Conservation (phyloP, 2,888 invertebrate genomes). For the Candidula unifasciata region DNA sequence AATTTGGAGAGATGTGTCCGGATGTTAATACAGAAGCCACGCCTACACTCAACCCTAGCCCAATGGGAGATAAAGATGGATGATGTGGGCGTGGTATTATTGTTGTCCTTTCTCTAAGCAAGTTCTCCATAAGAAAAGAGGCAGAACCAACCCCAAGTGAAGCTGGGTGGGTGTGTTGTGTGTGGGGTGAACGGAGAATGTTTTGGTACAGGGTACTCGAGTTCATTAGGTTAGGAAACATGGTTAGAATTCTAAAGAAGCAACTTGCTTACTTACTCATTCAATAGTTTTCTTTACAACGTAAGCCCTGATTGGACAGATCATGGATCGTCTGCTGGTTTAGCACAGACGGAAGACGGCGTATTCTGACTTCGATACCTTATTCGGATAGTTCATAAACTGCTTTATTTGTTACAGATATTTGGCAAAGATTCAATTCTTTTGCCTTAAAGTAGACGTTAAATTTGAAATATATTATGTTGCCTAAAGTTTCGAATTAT, state of each 20-base stretch:
- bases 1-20: conserved; percentile 34
- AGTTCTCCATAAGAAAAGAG: conserved; percentile 73
- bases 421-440: too few species aligned
- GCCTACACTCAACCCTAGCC: conserved; percentile 49
- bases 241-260: conserved; percentile 37
- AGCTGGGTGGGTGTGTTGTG: conserved; percentile 61
- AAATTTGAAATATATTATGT: too few species aligned
- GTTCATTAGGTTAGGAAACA: conserved; percentile 73
- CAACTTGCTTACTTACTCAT: neutral
- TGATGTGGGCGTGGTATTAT: conserved; percentile 48
- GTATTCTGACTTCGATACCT: too few species aligned
- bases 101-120: conserved; percentile 64
- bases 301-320: neutral
- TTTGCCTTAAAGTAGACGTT: too few species aligned
- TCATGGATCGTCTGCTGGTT: neutral
- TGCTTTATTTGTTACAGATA: too few species aligned
- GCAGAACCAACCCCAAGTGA: conserved; percentile 55
- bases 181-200: conserved; percentile 66
- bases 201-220: conserved; percentile 74
- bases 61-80: conserved; percentile 38
- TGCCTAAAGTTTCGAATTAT: too few species aligned
- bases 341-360: too few species aligned
- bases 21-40: conserved; percentile 15
- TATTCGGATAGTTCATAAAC: too few species aligned
- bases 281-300: neutral